A percentile compares a stretch with the other conserved stretches of the same genome.
Evolutionary conservation across 2,797 vertebrate genomes (phyloP).

Genomic region (Sebastes kiyomatsui): DNA sequence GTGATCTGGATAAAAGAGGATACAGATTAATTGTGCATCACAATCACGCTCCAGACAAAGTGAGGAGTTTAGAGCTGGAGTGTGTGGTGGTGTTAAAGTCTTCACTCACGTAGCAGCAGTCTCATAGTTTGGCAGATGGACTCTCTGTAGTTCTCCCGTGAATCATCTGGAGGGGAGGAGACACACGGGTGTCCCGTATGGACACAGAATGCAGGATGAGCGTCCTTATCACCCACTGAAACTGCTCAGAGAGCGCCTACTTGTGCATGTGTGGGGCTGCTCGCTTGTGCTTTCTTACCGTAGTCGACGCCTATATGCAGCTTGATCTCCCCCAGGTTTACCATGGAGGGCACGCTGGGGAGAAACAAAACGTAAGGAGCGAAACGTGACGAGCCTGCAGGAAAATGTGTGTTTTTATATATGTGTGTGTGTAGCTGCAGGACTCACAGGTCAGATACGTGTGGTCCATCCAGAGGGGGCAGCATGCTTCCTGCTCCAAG

Average conservation of each 20-base stretch:
- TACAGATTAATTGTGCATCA: constrained; percentile 17
- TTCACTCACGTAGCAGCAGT: constrained; percentile 93
- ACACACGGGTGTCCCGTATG: constrained; percentile 52
- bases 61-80: neutral
- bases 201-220: constrained; percentile 63
- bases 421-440: neutral
- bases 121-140: constrained; percentile 91
- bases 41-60: constrained; percentile 6
- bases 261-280: neutral
- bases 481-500: constrained; percentile 94
- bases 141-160: constrained; percentile 93
- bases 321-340: constrained; percentile 91
- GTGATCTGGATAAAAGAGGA: constrained; percentile 81
- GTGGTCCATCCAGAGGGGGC: constrained; percentile 90
- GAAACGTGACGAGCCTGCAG: constrained; percentile 8
- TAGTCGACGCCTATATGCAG: constrained; percentile 90
- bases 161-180: constrained; percentile 84
- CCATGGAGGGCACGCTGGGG: constrained; percentile 90
- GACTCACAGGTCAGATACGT: constrained; percentile 91
- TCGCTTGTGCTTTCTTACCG: constrained; percentile 80
- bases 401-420: neutral
- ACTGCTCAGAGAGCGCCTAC: neutral
- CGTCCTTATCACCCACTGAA: constrained; percentile 12
- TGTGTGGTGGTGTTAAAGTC: constrained; percentile 15
- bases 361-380: neutral